phyloP scores from a whole-genome alignment of 2,888 invertebrate genomes.

The Abrostola triplasia region DNA sequence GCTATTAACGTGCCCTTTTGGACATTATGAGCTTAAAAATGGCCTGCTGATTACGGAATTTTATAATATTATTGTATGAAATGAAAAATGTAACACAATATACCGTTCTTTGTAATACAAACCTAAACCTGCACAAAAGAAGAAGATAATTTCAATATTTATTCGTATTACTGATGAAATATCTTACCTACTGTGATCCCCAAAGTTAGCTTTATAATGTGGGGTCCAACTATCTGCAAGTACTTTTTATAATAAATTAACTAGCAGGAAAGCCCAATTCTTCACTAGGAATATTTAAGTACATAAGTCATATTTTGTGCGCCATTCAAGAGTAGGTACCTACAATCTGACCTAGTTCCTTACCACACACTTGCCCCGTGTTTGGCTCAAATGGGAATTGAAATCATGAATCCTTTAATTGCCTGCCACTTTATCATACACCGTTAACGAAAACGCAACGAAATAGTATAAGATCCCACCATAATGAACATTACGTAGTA shows the following conservation, averaged over 20 bases:
- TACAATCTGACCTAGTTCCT: conserved; percentile 8
- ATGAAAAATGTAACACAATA: no score
- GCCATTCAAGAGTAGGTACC: conserved; percentile 3
- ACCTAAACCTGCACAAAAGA: no score
- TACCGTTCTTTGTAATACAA: no score
- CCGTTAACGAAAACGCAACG: not conserved
- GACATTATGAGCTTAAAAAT: conserved; percentile 24
- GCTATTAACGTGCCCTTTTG: conserved; percentile 23
- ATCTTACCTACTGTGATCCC: no score
- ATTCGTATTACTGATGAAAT: no score
- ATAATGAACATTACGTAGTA: no score
- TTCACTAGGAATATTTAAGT: not conserved
- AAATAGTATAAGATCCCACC: no score
- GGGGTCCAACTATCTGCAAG: no score
- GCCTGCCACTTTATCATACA: conserved; percentile 7
- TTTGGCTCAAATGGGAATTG: conserved; percentile 13
- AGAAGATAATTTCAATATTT: no score
- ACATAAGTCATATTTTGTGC: not conserved
- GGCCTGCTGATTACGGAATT: conserved; percentile 21
- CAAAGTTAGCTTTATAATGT: no score
- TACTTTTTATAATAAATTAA: no score
- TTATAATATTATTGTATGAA: conserved; percentile 2
- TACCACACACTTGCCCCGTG: conserved; percentile 10
- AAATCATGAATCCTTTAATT: conserved; percentile 12
- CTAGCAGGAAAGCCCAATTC: no score